phyloP scores from a whole-genome alignment of 1,140 invertebrate genomes.

The Pristionchus pacificus region DNA sequence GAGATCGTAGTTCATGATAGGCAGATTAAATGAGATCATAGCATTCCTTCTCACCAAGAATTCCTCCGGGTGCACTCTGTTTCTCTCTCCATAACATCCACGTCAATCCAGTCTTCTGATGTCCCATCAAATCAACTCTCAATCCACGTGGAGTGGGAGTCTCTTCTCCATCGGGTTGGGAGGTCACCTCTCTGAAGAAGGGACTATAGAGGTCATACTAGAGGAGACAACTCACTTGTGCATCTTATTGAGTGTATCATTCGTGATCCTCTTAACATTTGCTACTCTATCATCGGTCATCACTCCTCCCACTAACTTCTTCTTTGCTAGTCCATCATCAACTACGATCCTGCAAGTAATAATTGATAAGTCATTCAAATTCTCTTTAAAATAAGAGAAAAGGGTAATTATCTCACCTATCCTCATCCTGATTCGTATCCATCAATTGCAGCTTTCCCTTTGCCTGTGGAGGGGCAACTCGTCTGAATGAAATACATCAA shows the following conservation, averaged over 20 bases:
- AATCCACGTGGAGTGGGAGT: conserved; percentile 41
- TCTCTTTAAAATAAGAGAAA: conserved; percentile 1
- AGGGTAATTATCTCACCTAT: too few relatives aligned
- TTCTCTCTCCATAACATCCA: conserved; percentile 85
- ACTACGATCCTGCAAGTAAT: neutral
- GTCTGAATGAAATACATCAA: too few relatives aligned
- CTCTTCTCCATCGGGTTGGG: conserved; percentile 34
- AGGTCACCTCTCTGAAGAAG: conserved; percentile 33
- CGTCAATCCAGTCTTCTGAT: conserved; percentile 78
- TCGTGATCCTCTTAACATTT: conserved; percentile 30
- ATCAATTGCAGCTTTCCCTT: too few relatives aligned
- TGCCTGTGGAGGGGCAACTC: neutral
- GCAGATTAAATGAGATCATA: conserved; percentile 83
- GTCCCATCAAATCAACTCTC: conserved; percentile 68
- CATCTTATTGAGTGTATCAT: conserved; percentile 31
- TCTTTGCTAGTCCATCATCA: conserved; percentile 8
- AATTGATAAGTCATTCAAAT: neutral
- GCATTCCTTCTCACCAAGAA: conserved; percentile 81
- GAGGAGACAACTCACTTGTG: conserved; percentile 26
- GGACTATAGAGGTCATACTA: conserved; percentile 5
- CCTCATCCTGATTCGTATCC: too few relatives aligned
- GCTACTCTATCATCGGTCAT: conserved; percentile 41
- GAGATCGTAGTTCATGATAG: too few relatives aligned
- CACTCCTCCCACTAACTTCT: conserved; percentile 40
- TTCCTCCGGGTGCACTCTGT: conserved; percentile 75